Evolutionary conservation across 92 coral and sea anemone genomes (phyloP).

Genomic region (Porites divaricata): DNA sequence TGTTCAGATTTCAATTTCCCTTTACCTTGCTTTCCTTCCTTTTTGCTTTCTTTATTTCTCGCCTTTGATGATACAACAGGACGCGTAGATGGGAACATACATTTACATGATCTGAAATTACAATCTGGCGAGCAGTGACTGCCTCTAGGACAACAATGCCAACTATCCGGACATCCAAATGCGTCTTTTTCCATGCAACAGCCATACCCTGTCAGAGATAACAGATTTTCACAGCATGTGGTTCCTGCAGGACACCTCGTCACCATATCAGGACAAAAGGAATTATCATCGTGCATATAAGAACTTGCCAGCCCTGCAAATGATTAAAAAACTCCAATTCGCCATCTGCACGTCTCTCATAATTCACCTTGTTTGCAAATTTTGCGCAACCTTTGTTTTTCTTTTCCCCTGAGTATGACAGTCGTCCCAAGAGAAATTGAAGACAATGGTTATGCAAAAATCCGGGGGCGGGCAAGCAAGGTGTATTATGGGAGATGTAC

Average conservation of each 20-base stretch:
- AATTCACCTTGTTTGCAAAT: neutral
- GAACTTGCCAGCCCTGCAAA: slow-evolving; percentile 45
- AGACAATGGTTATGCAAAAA: too few species aligned
- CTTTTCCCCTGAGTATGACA: too few species aligned
- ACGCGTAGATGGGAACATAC: slow-evolving; percentile 33
- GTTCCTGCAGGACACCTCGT: slow-evolving; percentile 85
- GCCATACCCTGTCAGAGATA: slow-evolving; percentile 86
- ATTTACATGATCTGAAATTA: slow-evolving; percentile 68
- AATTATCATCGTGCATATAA: slow-evolving; percentile 23
- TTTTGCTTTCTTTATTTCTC: neutral
- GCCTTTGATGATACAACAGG: neutral
- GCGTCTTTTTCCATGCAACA: slow-evolving; percentile 83
- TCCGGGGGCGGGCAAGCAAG: too few species aligned
- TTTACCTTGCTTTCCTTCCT: slow-evolving; percentile 14
- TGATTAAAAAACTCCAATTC: neutral
- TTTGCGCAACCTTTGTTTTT: neutral
- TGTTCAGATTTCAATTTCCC: slow-evolving; percentile 8
- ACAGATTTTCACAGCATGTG: slow-evolving; percentile 79
- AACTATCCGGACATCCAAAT: slow-evolving; percentile 74
- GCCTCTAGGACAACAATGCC: slow-evolving; percentile 91
- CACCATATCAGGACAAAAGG: slow-evolving; percentile 72
- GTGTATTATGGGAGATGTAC: too few species aligned
- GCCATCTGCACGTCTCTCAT: neutral
- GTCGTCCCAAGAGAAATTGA: too few species aligned
- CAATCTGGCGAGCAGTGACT: slow-evolving; percentile 74